Conservation (phyloP, 2,113 vertebrate genomes). For the Larimichthys crocea region DNA sequence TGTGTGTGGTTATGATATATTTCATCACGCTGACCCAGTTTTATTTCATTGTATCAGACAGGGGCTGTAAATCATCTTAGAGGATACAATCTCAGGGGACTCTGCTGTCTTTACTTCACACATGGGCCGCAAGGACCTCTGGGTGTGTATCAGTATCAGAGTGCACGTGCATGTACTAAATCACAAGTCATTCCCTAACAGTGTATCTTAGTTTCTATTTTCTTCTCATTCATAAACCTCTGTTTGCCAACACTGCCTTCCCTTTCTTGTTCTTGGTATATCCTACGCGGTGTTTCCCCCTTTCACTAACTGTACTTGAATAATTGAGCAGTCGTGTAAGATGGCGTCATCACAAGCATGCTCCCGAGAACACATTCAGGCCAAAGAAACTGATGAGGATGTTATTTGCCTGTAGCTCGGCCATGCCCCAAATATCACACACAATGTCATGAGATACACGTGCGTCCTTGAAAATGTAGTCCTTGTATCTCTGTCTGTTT, state of each 20-base stretch:
- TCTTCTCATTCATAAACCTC: slow-evolving; percentile 29
- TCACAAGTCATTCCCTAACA: background rate
- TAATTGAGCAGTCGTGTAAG: slow-evolving; percentile 57
- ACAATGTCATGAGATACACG: slow-evolving; percentile 72
- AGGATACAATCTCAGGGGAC: slow-evolving; percentile 63
- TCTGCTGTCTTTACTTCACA: slow-evolving; percentile 64
- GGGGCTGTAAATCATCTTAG: slow-evolving; percentile 72
- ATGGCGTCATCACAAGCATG: slow-evolving; percentile 41
- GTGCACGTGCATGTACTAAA: slow-evolving; percentile 35
- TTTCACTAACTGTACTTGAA: slow-evolving; percentile 46
- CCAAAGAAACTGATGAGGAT: slow-evolving; percentile 73
- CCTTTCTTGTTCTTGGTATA: background rate
- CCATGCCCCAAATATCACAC: slow-evolving; percentile 72
- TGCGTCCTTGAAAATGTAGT: slow-evolving; percentile 76
- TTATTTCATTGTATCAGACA: slow-evolving; percentile 68
- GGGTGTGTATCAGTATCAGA: slow-evolving; percentile 13
- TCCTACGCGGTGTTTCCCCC: slow-evolving; percentile 50
- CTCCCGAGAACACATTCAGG: slow-evolving; percentile 68
- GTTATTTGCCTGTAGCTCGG: slow-evolving; percentile 64
- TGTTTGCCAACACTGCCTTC: slow-evolving; percentile 1
- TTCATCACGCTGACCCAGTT: slow-evolving; percentile 78
- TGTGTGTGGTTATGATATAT: slow-evolving; percentile 50
- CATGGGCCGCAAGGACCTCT: slow-evolving; percentile 37
- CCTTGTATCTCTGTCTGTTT: slow-evolving; percentile 46
- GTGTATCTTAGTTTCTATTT: slow-evolving; percentile 15